A percentile compares a stretch with the other conserved stretches of the same genome.
These are phyloP conservation scores for Conistra vaccinii DNA, from an alignment of 2,888 invertebrate species.

Conservation along the genomic window DNA sequence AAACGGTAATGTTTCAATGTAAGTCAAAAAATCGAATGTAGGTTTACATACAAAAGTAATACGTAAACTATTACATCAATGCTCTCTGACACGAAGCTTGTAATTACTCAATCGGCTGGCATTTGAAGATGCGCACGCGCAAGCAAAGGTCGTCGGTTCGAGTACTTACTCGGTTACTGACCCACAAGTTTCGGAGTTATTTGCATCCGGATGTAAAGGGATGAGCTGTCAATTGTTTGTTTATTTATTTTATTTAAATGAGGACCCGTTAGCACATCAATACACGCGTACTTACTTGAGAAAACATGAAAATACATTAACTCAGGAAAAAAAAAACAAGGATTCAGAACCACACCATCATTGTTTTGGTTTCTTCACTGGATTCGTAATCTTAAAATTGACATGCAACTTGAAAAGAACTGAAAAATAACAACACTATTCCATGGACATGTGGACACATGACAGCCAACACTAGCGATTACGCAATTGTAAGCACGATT, in stretches of 20 bases:
- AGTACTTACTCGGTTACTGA: slow-evolving; percentile 75
- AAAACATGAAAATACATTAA: not conserved
- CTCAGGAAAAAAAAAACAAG: not conserved
- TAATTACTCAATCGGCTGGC: slow-evolving; percentile 84
- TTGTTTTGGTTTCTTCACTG: not conserved
- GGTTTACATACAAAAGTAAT: slow-evolving; percentile 36
- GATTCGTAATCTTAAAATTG: not conserved
- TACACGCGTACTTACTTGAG: not conserved
- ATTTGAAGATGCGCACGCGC: slow-evolving; percentile 79
- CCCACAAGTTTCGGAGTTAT: slow-evolving; percentile 69
- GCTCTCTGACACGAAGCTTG: slow-evolving; percentile 58
- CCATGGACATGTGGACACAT: not conserved
- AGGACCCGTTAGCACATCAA: not conserved
- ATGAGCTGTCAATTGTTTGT: slow-evolving; percentile 10
- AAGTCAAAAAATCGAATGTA: not conserved
- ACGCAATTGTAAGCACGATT: slow-evolving; percentile 13
- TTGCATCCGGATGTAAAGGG: slow-evolving; percentile 57
- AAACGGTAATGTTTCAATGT: not conserved
- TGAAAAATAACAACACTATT: slow-evolving; percentile 5
- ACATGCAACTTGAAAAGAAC: not conserved
- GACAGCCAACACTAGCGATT: slow-evolving; percentile 6
- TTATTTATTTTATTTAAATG: slow-evolving; percentile 44
- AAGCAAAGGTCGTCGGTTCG: slow-evolving; percentile 77
- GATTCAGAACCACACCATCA: not conserved
- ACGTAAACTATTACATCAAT: slow-evolving; percentile 67